Base-by-base conservation (phyloP, 2,888 invertebrate genomes). In the Autographa gamma region DNA sequence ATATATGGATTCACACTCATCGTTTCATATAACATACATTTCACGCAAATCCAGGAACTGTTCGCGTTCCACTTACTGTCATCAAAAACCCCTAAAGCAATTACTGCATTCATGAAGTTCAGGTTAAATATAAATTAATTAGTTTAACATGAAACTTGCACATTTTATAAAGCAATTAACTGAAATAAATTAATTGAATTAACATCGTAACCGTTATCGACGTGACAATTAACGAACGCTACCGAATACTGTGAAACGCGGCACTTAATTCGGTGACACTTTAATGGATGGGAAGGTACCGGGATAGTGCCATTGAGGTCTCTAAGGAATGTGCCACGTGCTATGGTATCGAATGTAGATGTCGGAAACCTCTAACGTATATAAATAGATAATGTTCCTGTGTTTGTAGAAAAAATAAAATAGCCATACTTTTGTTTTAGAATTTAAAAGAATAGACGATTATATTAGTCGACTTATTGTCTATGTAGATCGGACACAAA, bases 171-270 rank as follows among this genome's bases (percentile, higher is more conserved):
- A 4, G 19, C 54, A 56, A 56, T 56, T 56, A 56, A 25, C 54
- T 25, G 19, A 25, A 56, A 56, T 56, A 25, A 56, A 56, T 56
- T 56, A 56, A 56, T 56, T 56, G 19, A 56, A 56, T 54, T 18
- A 54, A 18, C 19, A 54, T 4, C 54, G 54, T 25, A 56, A 56
- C 13, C 19, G 54, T 25, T 56, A 56, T 56, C 54, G 54, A 25
- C 25, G 19, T 56, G 3, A 56, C 54, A 56, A 19, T 56, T 56
- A 56, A 25, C 19, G 54, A 25, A 56, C 19, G 54, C 25, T 56
- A 56, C 54, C 13, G 19, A 25, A 56, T 56, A 19, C 54, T 56
- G 54, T 25, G 54, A 56, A 13, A 25, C 25, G 13, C 54, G 25
- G 19, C 25, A 56, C 54, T 56, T 25, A 56, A 56, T 56, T 56